phyloP scores from a whole-genome alignment of 2,888 invertebrate species.

The Meandrusa payeni region DNA sequence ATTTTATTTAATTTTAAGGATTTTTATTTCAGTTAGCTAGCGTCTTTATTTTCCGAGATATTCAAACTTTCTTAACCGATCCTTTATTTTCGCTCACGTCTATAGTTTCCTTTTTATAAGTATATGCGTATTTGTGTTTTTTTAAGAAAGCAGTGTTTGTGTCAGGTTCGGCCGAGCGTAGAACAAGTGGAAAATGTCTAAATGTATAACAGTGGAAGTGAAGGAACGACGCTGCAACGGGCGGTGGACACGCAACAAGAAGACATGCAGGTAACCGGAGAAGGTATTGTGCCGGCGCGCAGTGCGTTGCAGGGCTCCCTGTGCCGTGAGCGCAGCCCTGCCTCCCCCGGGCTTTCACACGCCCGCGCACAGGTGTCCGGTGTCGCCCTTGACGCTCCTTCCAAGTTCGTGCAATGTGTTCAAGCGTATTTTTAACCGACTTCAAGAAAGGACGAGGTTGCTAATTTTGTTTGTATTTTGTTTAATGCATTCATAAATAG shows the following conservation, averaged over 20 bases:
- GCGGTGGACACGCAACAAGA: conserved; percentile 54
- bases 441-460: too few species aligned
- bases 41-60: too few species aligned
- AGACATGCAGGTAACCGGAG: conserved; percentile 74
- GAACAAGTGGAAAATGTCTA: conserved; percentile 64
- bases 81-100: too few species aligned
- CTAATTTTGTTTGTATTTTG: too few species aligned
- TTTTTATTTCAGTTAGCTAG: too few species aligned
- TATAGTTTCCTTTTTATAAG: too few species aligned
- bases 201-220: conserved; percentile 58
- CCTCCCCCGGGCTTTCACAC: conserved; percentile 64
- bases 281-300: conserved; percentile 74
- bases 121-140: conserved; percentile 6
- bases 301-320: conserved; percentile 63
- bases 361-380: conserved; percentile 76
- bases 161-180: conserved; percentile 52
- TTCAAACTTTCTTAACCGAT: too few species aligned
- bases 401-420: conserved; percentile 58
- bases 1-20: too few species aligned
- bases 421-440: conserved; percentile 30
- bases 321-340: conserved; percentile 33
- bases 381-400: conserved; percentile 73
- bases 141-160: conserved; percentile 12
- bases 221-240: conserved; percentile 40
- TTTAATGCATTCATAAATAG: too few species aligned